Base-by-base conservation (phyloP, 2,113 vertebrate species). In the Podiceps cristatus region DNA sequence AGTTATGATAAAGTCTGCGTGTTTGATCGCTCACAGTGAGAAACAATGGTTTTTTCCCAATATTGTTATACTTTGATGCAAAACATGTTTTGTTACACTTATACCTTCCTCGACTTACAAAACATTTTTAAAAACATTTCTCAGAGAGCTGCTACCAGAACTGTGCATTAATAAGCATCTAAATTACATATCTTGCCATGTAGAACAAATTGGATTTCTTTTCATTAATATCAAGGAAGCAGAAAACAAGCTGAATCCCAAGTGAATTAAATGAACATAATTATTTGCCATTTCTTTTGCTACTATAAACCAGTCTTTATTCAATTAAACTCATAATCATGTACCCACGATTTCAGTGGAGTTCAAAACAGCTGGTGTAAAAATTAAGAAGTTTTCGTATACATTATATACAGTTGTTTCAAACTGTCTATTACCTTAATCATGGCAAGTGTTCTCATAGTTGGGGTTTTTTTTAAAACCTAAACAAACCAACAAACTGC, bases 191-290 rank as follows among this genome's bases (percentile, higher is more conserved):
- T 96, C 97, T 97, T 96, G 81, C 92, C 97, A 96, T 97, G 97
- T 98, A 98, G 97, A 98, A 98, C 97, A 98, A 98, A 98, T 98
- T 98, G 93, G 93, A 97, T 98, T 98, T 97, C 96, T 98, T 98
- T 98, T 97, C 98, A 97, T 97, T 98, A 97, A 97, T 98, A 97
- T 95, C 96, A 98, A 97, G 96, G 96, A 98, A 98, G 97, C 97
- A 98, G 97, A 98, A 98, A 98, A 98, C 95, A 97, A 98, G 95
- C 90, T 91, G 67, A 50, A 93, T 96, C 97, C 75, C 93, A 80
- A 95, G 90, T 84, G 97, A 96, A 79, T 91, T 69, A 91, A 95
- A 97, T 78, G 89, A 98, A 97, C 76, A 63, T 87, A 93, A 97
- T 97, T 96, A 97, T 96, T 97, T 90, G 91, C 92, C 71, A 85